Evolutionary conservation across 2,797 vertebrate genomes (phyloP).

Genomic region (Rhinogobio ventralis): DNA sequence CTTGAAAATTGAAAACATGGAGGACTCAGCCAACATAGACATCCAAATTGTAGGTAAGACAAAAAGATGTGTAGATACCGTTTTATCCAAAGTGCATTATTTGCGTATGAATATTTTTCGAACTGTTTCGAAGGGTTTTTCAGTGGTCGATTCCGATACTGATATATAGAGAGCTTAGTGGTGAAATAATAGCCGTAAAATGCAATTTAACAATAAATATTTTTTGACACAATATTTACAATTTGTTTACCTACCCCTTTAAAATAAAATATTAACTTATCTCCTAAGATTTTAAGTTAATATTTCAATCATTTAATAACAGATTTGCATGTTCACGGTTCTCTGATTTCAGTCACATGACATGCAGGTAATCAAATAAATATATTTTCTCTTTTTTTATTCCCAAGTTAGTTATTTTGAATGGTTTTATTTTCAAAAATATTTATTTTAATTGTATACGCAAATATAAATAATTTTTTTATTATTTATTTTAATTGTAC

Average conservation of each 20-base stretch:
- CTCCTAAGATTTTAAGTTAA: background rate
- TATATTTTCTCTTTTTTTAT: background rate
- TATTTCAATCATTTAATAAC: background rate
- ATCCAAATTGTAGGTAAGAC: slow-evolving; percentile 84
- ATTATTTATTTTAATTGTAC: background rate
- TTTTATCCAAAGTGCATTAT: background rate
- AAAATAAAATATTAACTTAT: background rate
- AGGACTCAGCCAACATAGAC: slow-evolving; percentile 81
- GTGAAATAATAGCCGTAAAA: background rate
- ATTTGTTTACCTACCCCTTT: background rate
- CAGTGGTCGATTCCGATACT: background rate
- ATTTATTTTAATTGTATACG: background rate
- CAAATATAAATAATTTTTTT: too few species aligned
- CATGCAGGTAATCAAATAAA: background rate
- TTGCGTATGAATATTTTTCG: background rate
- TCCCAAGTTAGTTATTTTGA: background rate
- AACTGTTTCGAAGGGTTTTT: background rate
- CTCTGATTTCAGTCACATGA: background rate
- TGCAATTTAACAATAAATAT: background rate
- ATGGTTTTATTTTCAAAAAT: background rate
- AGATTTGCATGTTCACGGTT: background rate
- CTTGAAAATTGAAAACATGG: slow-evolving; percentile 89
- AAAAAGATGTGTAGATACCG: too few species aligned
- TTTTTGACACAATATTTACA: background rate
- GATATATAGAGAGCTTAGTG: background rate